A percentile compares a stretch with the other conserved stretches of the same genome.
Conservation (phyloP, 53 echinoderm and acorn worm genomes). For the Echinometra lucunter region DNA sequence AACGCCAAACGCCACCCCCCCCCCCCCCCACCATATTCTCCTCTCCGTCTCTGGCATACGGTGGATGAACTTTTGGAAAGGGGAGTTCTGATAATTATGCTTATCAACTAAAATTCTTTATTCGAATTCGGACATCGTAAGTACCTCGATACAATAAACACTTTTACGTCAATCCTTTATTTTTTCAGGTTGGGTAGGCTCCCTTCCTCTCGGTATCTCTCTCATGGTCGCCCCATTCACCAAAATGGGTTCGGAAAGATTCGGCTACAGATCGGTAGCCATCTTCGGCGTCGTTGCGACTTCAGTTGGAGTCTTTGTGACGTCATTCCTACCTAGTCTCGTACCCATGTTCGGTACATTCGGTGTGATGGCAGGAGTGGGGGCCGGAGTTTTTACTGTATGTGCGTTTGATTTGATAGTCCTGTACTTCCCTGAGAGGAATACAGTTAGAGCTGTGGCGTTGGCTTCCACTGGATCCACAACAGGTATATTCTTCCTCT, state of each 20-base stretch:
- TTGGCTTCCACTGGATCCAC: background rate
- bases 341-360: conserved; percentile 14
- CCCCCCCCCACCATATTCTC: no score
- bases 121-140: no score
- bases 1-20: no score
- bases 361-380: conserved; percentile 8
- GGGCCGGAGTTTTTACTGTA: background rate
- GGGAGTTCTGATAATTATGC: no score
- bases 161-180: background rate
- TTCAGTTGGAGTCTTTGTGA: conserved; percentile 18
- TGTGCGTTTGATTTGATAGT: conserved; percentile 38
- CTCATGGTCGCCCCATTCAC: conserved; percentile 26
- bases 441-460: conserved; percentile 25
- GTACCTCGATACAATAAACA: no score
- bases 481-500: background rate
- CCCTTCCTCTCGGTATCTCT: conserved; percentile 12
- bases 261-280: conserved; percentile 27
- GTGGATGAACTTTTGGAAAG: no score
- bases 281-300: conserved; percentile 7
- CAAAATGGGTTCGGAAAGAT: conserved; percentile 38
- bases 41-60: no score
- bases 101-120: no score
- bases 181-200: conserved; percentile 19
- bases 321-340: conserved; percentile 35
- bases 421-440: conserved; percentile 1